Evolutionary conservation across 2,797 vertebrate genomes (phyloP).

Genomic region (Australoheros facetus): DNA sequence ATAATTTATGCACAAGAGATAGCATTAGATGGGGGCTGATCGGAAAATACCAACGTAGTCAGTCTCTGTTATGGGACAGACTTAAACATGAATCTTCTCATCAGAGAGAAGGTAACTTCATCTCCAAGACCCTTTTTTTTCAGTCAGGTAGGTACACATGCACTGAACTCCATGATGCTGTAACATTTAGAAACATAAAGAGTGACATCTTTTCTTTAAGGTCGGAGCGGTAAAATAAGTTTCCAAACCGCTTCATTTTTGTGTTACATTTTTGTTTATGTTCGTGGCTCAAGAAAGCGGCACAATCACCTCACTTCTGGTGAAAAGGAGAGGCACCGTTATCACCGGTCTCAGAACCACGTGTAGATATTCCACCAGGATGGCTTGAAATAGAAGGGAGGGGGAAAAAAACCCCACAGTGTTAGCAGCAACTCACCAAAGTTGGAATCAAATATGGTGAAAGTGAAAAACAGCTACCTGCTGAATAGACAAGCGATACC

Average conservation of each 20-base stretch:
- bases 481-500: constrained; percentile 83
- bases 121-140: constrained; percentile 18
- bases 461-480: constrained; percentile 81
- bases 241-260: neutral
- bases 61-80: constrained; percentile 44
- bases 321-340: constrained; percentile 87
- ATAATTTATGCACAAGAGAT: constrained; percentile 54
- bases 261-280: neutral
- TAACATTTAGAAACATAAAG: neutral
- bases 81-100: constrained; percentile 61
- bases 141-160: constrained; percentile 2
- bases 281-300: neutral
- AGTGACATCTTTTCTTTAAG: neutral
- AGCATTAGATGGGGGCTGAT: constrained; percentile 8
- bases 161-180: neutral
- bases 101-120: constrained; percentile 47
- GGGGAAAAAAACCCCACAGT: neutral
- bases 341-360: constrained; percentile 84
- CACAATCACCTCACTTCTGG: constrained; percentile 88
- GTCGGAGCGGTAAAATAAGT: neutral
- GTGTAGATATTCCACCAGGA: constrained; percentile 87
- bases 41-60: constrained; percentile 66
- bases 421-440: neutral
- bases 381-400: constrained; percentile 74
- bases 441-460: neutral